Evolutionary conservation across 1,140 invertebrate genomes (phyloP).

Genomic region (Contarinia nasturtii): DNA sequence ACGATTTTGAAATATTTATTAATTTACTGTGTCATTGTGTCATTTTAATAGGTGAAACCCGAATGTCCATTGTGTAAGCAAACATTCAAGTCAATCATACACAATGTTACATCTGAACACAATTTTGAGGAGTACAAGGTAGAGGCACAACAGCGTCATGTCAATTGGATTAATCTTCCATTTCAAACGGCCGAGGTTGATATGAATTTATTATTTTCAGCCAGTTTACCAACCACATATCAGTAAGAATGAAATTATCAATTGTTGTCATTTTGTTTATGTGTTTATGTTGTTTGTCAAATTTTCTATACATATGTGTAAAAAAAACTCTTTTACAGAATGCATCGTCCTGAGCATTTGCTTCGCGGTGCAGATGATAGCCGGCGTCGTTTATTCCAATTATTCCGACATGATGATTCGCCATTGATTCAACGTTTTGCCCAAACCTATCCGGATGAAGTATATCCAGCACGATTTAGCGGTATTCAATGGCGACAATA

Average conservation of each 20-base stretch:
- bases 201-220: too few relatives aligned
- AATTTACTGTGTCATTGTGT: conserved; percentile 13
- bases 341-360: too few relatives aligned
- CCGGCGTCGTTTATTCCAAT: not conserved
- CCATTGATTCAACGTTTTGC: not conserved
- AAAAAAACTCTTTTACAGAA: too few relatives aligned
- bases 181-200: too few relatives aligned
- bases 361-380: not conserved
- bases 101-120: conserved; percentile 70
- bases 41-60: conserved; percentile 76
- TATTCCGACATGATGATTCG: not conserved
- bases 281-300: too few relatives aligned
- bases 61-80: conserved; percentile 91
- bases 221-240: too few relatives aligned
- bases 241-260: too few relatives aligned
- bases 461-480: not conserved
- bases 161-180: not conserved
- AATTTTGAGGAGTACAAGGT: conserved; percentile 78
- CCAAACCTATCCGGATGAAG: conserved; percentile 2
- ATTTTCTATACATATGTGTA: too few relatives aligned
- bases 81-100: conserved; percentile 74
- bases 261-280: too few relatives aligned
- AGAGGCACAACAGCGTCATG: conserved; percentile 16
- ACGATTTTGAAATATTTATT: not conserved
- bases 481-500: conserved; percentile 33